Evolutionary conservation across 2,113 vertebrate species (phyloP), one percentile per base, ranked within the genome.

Genomic region (Microtus ochrogaster): DNA sequence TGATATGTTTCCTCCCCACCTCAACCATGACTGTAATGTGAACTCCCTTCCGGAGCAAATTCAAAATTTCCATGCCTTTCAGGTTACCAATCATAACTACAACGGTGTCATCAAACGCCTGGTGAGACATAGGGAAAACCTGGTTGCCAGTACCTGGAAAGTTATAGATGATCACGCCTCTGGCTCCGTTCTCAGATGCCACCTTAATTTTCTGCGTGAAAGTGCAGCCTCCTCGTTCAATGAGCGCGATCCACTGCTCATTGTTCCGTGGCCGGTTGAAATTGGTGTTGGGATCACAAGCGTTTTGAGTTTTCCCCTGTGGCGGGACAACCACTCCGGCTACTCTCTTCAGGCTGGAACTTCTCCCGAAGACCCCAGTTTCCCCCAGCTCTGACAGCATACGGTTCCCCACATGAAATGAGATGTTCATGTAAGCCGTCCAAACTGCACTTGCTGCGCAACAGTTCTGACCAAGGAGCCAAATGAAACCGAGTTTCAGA

Each of bases 371-470:
- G 11, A 97, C 78, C 49, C 95, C 95, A 1, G 77, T 87, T 61
- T 97, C 90, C 21, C 93, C 94, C 39, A 93, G 36, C 58, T 98
- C 96, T 74, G 95, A 98, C 70, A 90, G 14, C 8, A 97, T 95
- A 12, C 47, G 96, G 73, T 97, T 97, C 41, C 93, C 92, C 2
- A 92, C 63, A 0, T 95, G 95, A 92, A 97, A 98, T 0, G 98
- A 98, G 93, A 98, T 79, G 70, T 97, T 98, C 96, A 97, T 97
- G 68, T 96, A 97, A 11, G 98, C 97, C 12, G 96, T 90, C 98
- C 97, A 97, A 61, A 97, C 58, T 19, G 86, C 94, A 3, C 41
- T 58, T 1, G 95, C 92, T 74, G 21, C 21, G 22, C 91, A 97
- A 41, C 81, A 92, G 47, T 91, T 95, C 84, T 95, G 86, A 93